A percentile compares a stretch with the other conserved stretches of the same genome.
phyloP scores from a whole-genome alignment of 2,113 vertebrate species.

The Laticauda laticaudata region DNA sequence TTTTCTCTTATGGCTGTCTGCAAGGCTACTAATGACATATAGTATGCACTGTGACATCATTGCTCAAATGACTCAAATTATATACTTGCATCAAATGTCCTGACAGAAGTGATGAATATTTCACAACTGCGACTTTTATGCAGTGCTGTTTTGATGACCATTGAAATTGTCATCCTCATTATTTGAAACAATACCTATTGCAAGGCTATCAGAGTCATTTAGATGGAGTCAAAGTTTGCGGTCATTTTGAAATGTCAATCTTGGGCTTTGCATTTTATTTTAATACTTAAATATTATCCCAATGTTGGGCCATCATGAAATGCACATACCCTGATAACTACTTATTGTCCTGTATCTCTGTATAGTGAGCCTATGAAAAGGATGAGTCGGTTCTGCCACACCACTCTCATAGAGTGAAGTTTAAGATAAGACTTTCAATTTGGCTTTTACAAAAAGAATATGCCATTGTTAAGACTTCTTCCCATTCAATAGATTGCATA shows the following conservation, averaged over 20 bases:
- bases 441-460: neutral
- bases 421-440: neutral
- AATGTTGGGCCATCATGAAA: neutral
- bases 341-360: neutral
- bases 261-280: neutral
- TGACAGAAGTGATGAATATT: neutral
- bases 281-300: neutral
- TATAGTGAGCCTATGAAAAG: neutral
- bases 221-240: neutral
- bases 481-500: neutral
- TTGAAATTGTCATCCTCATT: neutral
- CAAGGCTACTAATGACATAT: neutral
- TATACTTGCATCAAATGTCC: neutral
- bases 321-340: neutral
- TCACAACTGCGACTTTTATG: neutral
- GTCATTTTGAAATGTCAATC: neutral
- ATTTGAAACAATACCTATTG: neutral
- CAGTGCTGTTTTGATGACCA: neutral
- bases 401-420: neutral
- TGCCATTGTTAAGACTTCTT: neutral
- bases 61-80: neutral
- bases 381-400: neutral
- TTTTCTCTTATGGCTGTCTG: neutral
- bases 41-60: neutral
- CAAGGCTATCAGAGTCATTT: neutral